Percentiles rank a stretch among this genome's conserved stretches.
Conservation (phyloP, 2,113 vertebrate species). For the Menidia beryllina region DNA sequence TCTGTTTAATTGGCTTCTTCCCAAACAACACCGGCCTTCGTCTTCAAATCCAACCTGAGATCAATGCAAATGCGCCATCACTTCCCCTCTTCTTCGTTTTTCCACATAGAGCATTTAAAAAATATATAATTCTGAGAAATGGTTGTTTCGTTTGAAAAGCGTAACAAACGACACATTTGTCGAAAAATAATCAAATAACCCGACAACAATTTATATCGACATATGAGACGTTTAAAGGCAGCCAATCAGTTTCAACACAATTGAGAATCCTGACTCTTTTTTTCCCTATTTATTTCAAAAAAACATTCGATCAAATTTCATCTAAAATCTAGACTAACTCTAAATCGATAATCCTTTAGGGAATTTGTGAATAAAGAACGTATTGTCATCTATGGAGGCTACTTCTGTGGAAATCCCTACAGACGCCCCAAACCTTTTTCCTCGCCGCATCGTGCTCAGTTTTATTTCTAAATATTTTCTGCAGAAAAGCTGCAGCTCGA, state of each 20-base stretch:
- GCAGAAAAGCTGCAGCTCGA: slow-evolving; percentile 23
- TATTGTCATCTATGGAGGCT: background rate
- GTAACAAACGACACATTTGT: slow-evolving; percentile 57
- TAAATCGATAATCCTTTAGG: background rate
- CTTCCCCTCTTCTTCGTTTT: background rate
- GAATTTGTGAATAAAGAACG: background rate
- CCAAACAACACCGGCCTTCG: too few species aligned
- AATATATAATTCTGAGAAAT: too few species aligned
- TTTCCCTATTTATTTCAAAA: background rate
- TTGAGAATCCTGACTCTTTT: too few species aligned
- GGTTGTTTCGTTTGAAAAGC: slow-evolving; percentile 25
- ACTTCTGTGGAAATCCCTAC: background rate
- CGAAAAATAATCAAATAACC: slow-evolving; percentile 57
- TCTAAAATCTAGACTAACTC: background rate
- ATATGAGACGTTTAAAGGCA: slow-evolving; percentile 17
- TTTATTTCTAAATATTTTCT: slow-evolving; percentile 10
- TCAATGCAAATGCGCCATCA: slow-evolving; percentile 59
- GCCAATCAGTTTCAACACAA: too few species aligned
- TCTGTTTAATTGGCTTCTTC: too few species aligned
- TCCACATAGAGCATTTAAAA: slow-evolving; percentile 33
- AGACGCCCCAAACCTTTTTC: too few species aligned
- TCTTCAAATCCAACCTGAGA: slow-evolving; percentile 58
- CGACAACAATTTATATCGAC: slow-evolving; percentile 53
- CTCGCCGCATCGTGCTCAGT: slow-evolving; percentile 10
- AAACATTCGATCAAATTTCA: too few species aligned